Base-by-base conservation (phyloP, 2,113 vertebrate species). In the Rhadina sibilatrix region DNA sequence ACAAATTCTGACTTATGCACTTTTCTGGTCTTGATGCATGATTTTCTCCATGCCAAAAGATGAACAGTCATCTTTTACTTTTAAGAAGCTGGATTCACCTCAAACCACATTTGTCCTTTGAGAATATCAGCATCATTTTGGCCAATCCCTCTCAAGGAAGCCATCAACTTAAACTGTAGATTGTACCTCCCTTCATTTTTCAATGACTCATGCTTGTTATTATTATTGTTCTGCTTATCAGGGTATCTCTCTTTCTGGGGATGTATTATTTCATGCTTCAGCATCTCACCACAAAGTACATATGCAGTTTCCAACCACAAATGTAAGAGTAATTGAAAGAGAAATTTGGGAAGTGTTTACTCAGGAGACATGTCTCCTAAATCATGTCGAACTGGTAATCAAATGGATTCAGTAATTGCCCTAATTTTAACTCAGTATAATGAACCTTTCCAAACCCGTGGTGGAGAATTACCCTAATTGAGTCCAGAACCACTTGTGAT, bases 201-300 rank as follows among this genome's bases (percentile, higher is more conserved):
- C 68, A 90, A 12, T 74, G 82, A 66, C 1, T 2, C 33, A 24
- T 18, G 11, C 28, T 77, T 95, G 53, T 90, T 93, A 13, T 69
- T 86, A 44, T 72, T 91, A 89, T 69, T 53, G 7, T 74, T 96
- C 71, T 86, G 56, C 87, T 95, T 97, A 97, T 96, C 90, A 83
- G 63, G 66, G 11, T 40, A 75, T 90, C 83, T 94, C 40, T 79
- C 40, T 90, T 90, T 71, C 56, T 89, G 68, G 61, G 28, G 14
- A 42, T 75, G 24, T n/a, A 84, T 83, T 90, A 92, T 91, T 88
- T 94, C 91, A 86, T 85, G 60, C 38, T 92, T 89, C 6, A 5
- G 68, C 82, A 88, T 69, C 89, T 87, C 44, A 90, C 78, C 82
- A 66, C 78, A 63, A 96, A 95, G 15, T 37, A 69, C 57, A 80